Evolutionary conservation across 2,888 invertebrate genomes (phyloP).

Genomic region (Epinotia brunnichana): DNA sequence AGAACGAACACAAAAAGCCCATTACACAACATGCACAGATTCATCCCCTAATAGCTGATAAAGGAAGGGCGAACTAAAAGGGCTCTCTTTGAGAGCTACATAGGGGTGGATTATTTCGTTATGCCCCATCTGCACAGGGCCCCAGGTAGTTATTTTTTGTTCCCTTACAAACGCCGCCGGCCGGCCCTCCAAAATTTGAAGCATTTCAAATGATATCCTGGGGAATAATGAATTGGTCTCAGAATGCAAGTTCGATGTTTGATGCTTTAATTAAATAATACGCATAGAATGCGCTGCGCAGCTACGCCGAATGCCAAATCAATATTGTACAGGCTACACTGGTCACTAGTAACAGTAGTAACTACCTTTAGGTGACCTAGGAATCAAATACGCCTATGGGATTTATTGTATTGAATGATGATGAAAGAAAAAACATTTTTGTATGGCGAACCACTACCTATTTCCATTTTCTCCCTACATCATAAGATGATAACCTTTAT

Average conservation of each 20-base stretch:
- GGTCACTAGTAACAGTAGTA: too few relatives aligned
- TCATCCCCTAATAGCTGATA: background rate
- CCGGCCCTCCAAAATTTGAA: conserved; percentile 2
- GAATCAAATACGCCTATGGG: too few relatives aligned
- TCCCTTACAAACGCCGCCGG: conserved; percentile 3
- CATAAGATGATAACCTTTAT: too few relatives aligned
- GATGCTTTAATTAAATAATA: background rate
- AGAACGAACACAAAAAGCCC: background rate
- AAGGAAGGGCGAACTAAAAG: conserved; percentile 16
- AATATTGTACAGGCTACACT: background rate
- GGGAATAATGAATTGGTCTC: background rate
- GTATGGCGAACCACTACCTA: too few relatives aligned
- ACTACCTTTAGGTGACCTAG: background rate
- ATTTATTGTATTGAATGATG: too few relatives aligned
- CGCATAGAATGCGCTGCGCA: background rate
- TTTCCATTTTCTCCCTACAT: too few relatives aligned
- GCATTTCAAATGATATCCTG: conserved; percentile 2
- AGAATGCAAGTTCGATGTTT: background rate
- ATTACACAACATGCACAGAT: background rate
- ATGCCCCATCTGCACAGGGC: background rate
- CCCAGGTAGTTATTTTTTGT: conserved; percentile 38
- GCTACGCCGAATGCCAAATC: background rate
- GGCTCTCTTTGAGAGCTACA: background rate
- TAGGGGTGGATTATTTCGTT: conserved; percentile 23
- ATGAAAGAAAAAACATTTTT: too few relatives aligned